Percentiles rank a stretch among this genome's conserved stretches.
Evolutionary conservation across 2,113 vertebrate species (phyloP).

Genomic region (Polypterus bichir): DNA sequence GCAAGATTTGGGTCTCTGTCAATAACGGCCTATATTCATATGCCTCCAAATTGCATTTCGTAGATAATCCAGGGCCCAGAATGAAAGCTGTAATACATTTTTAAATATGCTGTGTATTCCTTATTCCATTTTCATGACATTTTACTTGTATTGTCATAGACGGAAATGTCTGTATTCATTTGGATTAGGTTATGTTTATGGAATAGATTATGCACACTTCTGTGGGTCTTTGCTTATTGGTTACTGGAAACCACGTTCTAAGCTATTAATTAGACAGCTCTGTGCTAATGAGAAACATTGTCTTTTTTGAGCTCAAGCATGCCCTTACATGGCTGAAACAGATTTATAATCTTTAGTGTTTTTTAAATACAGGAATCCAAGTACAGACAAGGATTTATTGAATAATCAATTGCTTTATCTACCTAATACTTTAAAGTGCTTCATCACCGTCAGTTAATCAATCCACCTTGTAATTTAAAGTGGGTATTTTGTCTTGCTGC

Average conservation of each 20-base stretch:
- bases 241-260: neutral
- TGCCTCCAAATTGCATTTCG: no score
- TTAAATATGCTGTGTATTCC: no score
- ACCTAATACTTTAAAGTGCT: conserved; percentile 66
- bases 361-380: conserved; percentile 35
- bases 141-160: no score
- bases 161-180: no score
- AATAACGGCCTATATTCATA: no score
- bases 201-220: neutral
- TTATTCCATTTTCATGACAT: no score
- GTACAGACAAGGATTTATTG: conserved; percentile 60
- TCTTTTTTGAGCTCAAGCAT: conserved; percentile 31
- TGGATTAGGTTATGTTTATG: no score
- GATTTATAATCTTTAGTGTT: conserved; percentile 58
- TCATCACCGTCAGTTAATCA: conserved; percentile 68
- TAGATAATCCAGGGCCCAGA: no score
- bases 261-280: neutral
- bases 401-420: conserved; percentile 85
- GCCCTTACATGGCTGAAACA: conserved; percentile 34
- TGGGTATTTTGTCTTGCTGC: conserved; percentile 38
- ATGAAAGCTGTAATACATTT: no score
- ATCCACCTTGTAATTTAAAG: conserved; percentile 50
- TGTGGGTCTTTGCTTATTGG: neutral
- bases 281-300: conserved; percentile 13
- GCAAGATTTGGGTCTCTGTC: no score